Evolutionary conservation across 2,888 invertebrate genomes (phyloP).

Genomic region (Drosophila kanekoi): DNA sequence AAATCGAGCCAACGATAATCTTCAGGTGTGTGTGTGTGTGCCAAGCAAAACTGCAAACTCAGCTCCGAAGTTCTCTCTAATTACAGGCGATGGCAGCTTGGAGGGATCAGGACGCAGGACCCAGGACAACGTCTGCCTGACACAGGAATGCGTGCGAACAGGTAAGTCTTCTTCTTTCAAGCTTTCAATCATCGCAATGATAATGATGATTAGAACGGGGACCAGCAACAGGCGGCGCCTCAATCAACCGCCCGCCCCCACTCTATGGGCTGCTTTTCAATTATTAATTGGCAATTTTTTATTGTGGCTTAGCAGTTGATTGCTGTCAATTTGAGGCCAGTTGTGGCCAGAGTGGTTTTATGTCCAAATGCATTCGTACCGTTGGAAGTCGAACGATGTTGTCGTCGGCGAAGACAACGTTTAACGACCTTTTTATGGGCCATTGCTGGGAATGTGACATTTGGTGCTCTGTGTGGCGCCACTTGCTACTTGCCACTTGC

Average conservation of each 20-base stretch:
- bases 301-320: neutral
- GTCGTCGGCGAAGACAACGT: slow-evolving; percentile 19
- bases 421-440: slow-evolving; percentile 61
- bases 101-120: slow-evolving; percentile 21
- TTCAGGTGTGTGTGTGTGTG: slow-evolving; percentile 4
- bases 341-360: slow-evolving; percentile 4
- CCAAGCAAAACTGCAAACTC: slow-evolving; percentile 23
- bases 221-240: no score
- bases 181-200: neutral
- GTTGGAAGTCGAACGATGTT: no score
- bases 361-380: slow-evolving; percentile 35
- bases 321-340: neutral
- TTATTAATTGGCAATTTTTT: no score
- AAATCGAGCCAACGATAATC: slow-evolving; percentile 30
- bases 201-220: neutral
- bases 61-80: slow-evolving; percentile 38
- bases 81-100: slow-evolving; percentile 59
- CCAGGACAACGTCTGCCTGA: slow-evolving; percentile 86
- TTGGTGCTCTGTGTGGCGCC: slow-evolving; percentile 35
- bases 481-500: slow-evolving; percentile 15
- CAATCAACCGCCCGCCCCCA: no score
- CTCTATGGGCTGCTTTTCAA: neutral
- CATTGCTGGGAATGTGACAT: slow-evolving; percentile 55
- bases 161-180: slow-evolving; percentile 84
- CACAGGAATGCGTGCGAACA: slow-evolving; percentile 88